A percentile compares a stretch with the other conserved stretches of the same genome.
Evolutionary conservation across 2,888 invertebrate genomes (phyloP).

Genomic region (Ophion ellenae): DNA sequence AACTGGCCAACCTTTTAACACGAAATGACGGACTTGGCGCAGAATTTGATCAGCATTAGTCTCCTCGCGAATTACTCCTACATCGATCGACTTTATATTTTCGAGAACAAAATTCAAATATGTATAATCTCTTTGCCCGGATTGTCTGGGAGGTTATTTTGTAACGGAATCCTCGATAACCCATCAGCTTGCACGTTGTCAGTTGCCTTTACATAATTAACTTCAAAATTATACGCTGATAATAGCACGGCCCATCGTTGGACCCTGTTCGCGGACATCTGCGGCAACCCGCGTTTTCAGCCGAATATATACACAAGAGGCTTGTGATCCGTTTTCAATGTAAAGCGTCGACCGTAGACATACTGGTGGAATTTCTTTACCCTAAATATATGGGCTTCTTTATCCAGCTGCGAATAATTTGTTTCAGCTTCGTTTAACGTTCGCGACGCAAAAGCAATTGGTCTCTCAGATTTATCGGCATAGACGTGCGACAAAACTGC

Average conservation of each 20-base stretch:
- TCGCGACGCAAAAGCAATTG: slow-evolving; percentile 66
- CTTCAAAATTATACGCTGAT: slow-evolving; percentile 41
- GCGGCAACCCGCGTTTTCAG: slow-evolving; percentile 20
- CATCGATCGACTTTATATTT: slow-evolving; percentile 3
- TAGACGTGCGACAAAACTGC: slow-evolving; percentile 71
- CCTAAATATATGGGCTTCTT: no score
- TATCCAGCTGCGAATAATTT: no score
- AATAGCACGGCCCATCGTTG: slow-evolving; percentile 11
- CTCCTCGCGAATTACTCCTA: background rate
- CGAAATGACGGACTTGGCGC: slow-evolving; percentile 8
- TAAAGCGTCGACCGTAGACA: slow-evolving; percentile 24
- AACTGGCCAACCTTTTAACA: slow-evolving; percentile 25
- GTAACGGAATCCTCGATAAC: slow-evolving; percentile 25
- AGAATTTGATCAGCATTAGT: background rate
- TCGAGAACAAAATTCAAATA: slow-evolving; percentile 42
- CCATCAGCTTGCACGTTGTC: slow-evolving; percentile 47
- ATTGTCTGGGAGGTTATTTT: background rate
- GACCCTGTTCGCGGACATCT: slow-evolving; percentile 41
- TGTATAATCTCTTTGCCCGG: background rate
- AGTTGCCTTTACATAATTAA: slow-evolving; percentile 35
- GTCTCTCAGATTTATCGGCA: slow-evolving; percentile 60
- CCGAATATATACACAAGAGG: slow-evolving; percentile 53
- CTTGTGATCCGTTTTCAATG: slow-evolving; percentile 54
- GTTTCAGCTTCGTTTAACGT: slow-evolving; percentile 60
- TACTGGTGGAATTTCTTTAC: no score